Evolutionary conservation across 2,797 vertebrate genomes (phyloP), one percentile per base, ranked within the genome.

Genomic region (Potorous gilbertii): DNA sequence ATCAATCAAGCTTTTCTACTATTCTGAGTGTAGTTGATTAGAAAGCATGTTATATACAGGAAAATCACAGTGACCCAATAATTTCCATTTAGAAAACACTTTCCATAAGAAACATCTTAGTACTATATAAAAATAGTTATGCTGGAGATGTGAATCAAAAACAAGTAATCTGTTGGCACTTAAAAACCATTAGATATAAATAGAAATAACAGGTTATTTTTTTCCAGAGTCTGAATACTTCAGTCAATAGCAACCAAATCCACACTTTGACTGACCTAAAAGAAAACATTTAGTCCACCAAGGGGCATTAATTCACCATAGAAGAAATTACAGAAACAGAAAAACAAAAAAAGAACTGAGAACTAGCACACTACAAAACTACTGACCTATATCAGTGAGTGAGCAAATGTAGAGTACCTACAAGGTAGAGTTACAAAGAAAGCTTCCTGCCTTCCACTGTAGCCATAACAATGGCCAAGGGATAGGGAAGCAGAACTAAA

Each of bases 21-120:
- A 96, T 97, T 97, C 96, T 91, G 90, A 40, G 52, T 92, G 74
- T 97, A 96, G 98, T 92, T 97, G 97, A 98, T 93, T 97, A 97
- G 95, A 97, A 98, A 98, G 94, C 91, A 95, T 97, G 97, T 97
- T 96, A 96, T 93, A 96, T 98, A 96, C 97, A 98, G 97, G 96
- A 97, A 98, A 97, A 96, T 96, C 95, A 97, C 93, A 55, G 96
- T 97, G 97, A 97, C 96, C 98, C 96, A 98, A 97, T 98, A 94
- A 97, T 98, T 98, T 98, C 98, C 94, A 98, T 97, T 98, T 98
- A 98, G 97, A 98, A 98, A 98, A 98, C 97, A 98, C 97, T 98
- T 98, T 98, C 97, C 97, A 97, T 98, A 97, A 98, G 98, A 98
- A 98, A 97, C 98, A 97, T 96, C 92, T 95, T 95, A 93, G 90